phyloP scores from a whole-genome alignment of 2,113 vertebrate genomes.

The Delphinapterus leucas region DNA sequence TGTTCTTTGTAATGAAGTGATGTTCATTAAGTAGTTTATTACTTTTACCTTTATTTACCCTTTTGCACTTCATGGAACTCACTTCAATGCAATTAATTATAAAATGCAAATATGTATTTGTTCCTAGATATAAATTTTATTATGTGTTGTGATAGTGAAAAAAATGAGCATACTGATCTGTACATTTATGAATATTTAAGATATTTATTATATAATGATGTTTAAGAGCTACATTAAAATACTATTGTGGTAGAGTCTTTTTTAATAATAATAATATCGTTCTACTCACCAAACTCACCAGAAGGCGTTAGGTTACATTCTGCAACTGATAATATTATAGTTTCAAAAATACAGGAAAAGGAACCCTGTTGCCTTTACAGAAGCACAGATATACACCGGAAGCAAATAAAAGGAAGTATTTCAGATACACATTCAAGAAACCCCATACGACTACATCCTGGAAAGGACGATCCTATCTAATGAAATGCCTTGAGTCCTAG shows the following conservation, averaged over 20 bases:
- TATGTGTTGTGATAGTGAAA: neutral
- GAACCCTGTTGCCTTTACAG: neutral
- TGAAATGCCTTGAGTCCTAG: neutral
- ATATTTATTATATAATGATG: neutral
- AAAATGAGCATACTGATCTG: neutral
- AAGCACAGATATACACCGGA: neutral
- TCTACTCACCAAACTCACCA: neutral
- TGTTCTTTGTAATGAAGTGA: neutral
- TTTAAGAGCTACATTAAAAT: neutral
- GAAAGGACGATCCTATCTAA: neutral
- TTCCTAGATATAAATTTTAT: neutral
- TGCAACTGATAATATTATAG: neutral
- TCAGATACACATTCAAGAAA: neutral
- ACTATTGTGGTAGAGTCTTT: neutral
- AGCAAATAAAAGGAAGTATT: neutral
- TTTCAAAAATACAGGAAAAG: neutral
- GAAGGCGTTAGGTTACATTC: neutral
- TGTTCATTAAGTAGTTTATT: neutral
- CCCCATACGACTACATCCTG: neutral
- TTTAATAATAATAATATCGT: neutral
- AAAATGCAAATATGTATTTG: neutral
- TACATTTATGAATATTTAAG: neutral
- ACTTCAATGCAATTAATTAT: neutral
- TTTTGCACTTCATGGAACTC: neutral
- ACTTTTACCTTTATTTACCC: neutral